Evolutionary conservation across 2,797 vertebrate species (phyloP), one percentile per base, ranked within the genome.

Genomic region (Sebastes cheni): DNA sequence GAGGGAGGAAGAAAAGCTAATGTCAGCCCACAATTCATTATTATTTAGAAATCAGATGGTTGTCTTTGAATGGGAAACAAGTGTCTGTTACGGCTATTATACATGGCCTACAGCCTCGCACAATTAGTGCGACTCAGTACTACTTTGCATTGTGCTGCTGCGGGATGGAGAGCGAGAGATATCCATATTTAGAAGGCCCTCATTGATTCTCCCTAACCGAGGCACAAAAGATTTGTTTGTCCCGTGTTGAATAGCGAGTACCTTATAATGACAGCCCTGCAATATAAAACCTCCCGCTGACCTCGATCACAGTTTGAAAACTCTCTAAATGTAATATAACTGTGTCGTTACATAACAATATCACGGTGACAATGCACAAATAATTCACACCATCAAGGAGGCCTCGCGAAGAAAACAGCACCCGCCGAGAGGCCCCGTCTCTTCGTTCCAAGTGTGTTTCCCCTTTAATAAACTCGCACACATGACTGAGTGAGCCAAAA

Each of bases 151-250:
- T 93, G 93, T 93, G 27, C 75, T 85, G 58, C 60, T 67, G 75
- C 76, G 75, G 67, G 89, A 81, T 67, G 62, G 81, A 75, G 79
- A 73, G 83, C 42, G 85, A 79, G 86, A 77, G 68, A 69, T 80
- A 83, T 88, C 90, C 87, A 93, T 90, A 89, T 90, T 91, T 89
- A 92, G 88, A 95, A 89, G 85, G 88, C 82, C 68, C 78, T 88
- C 91, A 91, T 90, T 94, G 91, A 93, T 93, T 91, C 90, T 81
- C 78, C 68, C 71, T n/a, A 75, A 85, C 81, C 22, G 42, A 74
- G 73, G 81, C 78, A 95, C 92, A 94, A 90, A 90, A 82, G 90
- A 85, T 86, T 80, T 86, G 80, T 89, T 93, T 67, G 50, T 86
- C 75, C 22, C 77, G 77, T 67, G 68, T 79, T 85, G 84, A 92